A percentile compares a stretch with the other conserved stretches of the same genome.
These are phyloP conservation scores for Crypturellus undulatus DNA, from an alignment of 2,113 vertebrate species.

Conservation along the genomic window DNA sequence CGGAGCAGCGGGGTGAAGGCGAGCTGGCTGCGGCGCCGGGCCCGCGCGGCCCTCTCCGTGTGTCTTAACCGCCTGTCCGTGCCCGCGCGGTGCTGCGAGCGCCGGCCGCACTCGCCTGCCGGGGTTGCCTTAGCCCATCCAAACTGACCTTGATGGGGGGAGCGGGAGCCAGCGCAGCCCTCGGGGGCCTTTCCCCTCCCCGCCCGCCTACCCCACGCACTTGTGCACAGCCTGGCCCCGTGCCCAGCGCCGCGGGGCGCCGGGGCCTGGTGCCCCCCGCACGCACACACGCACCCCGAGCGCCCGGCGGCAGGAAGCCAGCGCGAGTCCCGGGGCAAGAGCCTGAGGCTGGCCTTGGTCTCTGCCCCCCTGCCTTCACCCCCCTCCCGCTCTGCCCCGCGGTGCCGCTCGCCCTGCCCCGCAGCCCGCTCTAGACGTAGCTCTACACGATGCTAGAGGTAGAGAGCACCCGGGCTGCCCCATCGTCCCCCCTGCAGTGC, in stretches of 20 bases:
- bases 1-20: not conserved
- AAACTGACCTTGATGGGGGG: constrained; percentile 9
- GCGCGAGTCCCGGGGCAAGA: not conserved
- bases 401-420: constrained; percentile 14
- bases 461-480: constrained; percentile 52
- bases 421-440: constrained; percentile 70
- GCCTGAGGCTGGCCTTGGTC: constrained; percentile 54
- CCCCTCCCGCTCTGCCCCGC: not conserved
- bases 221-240: too few relatives aligned
- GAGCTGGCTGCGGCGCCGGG: not conserved
- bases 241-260: too few relatives aligned
- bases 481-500: not conserved
- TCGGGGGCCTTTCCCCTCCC: not conserved
- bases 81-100: constrained; percentile 7
- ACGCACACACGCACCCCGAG: too few relatives aligned
- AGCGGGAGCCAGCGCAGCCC: not conserved
- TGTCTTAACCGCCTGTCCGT: constrained; percentile 73
- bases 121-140: constrained; percentile 77
- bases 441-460: constrained; percentile 79
- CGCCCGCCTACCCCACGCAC: too few relatives aligned
- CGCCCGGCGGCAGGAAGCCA: not conserved
- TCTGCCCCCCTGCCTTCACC: not conserved
- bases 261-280: not conserved
- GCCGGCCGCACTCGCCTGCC: constrained; percentile 60
- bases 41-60: constrained; percentile 20